phyloP scores from a whole-genome alignment of 2,113 vertebrate species.

The Labeo catla region DNA sequence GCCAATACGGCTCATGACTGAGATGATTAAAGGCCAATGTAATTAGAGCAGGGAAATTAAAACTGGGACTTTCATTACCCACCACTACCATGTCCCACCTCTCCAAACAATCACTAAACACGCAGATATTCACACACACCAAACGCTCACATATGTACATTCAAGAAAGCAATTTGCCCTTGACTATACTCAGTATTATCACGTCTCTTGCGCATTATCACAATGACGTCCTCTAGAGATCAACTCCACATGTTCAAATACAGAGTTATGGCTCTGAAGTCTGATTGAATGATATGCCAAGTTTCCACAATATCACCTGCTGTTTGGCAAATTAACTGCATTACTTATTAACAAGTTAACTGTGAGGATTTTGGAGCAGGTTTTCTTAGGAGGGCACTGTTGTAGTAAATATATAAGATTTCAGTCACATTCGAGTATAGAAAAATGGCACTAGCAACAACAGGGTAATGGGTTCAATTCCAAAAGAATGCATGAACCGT shows the following conservation, averaged over 20 bases:
- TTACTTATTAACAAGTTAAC: not conserved
- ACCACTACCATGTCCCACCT: constrained; percentile 41
- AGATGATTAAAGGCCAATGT: constrained; percentile 95
- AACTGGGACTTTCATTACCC: constrained; percentile 60
- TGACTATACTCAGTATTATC: not conserved
- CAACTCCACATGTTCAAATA: not conserved
- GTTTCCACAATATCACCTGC: not conserved
- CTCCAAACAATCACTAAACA: constrained; percentile 45
- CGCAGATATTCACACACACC: constrained; percentile 43
- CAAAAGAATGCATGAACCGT: not conserved
- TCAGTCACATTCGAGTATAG: not conserved
- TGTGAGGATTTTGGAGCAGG: not conserved
- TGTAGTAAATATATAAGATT: not conserved
- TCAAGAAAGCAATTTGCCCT: constrained; percentile 12
- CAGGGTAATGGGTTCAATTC: not conserved
- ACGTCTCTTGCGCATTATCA: not conserved
- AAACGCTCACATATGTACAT: constrained; percentile 2
- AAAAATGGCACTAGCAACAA: not conserved
- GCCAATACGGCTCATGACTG: constrained; percentile 89
- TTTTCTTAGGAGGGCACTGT: not conserved
- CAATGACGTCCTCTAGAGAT: not conserved
- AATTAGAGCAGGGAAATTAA: constrained; percentile 81
- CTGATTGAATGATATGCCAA: not conserved
- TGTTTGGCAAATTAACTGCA: not conserved
- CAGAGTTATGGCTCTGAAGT: not conserved